Base-by-base conservation (phyloP, 2,113 vertebrate species). In the Triplophysa dalaica region DNA sequence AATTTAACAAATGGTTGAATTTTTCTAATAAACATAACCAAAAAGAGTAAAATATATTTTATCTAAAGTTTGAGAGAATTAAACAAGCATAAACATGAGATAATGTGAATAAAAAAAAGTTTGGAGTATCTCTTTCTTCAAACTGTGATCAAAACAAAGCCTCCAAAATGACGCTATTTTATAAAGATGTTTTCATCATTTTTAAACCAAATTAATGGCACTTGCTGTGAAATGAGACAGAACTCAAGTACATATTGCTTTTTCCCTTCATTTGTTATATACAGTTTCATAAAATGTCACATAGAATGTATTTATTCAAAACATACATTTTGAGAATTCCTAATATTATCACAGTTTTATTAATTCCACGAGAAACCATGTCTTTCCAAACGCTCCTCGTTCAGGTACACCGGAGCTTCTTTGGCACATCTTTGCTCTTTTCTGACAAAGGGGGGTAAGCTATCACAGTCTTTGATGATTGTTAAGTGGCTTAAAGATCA, bases 401-500 rank as follows among this genome's bases (percentile, higher is more conserved):
- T 60, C 16, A 72, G 70, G 70, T n/a, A 74, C 54, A 48, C 22
- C 19, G 13, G 16, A 48, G 26, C 63, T 48, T 75, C 72, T 75
- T 75, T 75, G 72, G 72, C 22, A 62, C 16, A 62, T 63, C 33
- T 41, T 33, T 60, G 38, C 54, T 73, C 13, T 33, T 73, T 73
- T 73, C 19, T 73, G 33, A 43, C 70, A 43, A 29, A 56, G 33
- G 54, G 70, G 33, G 26, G 52, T n/a, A n/a, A 62, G 13, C 72
- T 45, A 38, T 41, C 21, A 62, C 6, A 45, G 21, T n/a, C 58
- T 29, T 41, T 41, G 52, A 73, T 21, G 70, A 54, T 73, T 52
- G 69, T 73, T 60, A 29, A 73, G 52, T 73, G 70, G 11, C 70
- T 60, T 73, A 60, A 60, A 29, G n/a, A 29, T 45, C 56, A 75